These are phyloP conservation scores for Dinomys branickii DNA, from an alignment of 2,113 vertebrate species.

Conservation along the genomic window DNA sequence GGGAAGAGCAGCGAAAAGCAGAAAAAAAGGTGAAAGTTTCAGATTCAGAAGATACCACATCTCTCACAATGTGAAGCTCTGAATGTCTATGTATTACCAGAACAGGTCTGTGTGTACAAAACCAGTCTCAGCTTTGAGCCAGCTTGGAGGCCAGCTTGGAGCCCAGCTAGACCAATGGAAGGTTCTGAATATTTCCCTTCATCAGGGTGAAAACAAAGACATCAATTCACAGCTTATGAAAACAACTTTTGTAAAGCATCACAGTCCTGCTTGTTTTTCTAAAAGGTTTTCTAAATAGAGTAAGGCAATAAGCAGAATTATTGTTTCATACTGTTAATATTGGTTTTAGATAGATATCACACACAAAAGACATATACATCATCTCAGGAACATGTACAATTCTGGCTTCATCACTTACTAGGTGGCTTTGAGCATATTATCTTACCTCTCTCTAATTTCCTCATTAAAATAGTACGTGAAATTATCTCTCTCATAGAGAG, in stretches of 20 bases:
- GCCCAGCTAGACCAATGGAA: neutral
- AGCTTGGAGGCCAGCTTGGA: neutral
- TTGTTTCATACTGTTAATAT: neutral
- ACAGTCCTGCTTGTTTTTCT: neutral
- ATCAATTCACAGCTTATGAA: neutral
- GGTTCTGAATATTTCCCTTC: slow-evolving; percentile 43
- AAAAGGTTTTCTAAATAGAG: neutral
- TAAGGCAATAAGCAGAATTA: neutral
- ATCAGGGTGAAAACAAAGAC: slow-evolving; percentile 22
- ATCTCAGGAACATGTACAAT: neutral
- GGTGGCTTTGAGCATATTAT: neutral
- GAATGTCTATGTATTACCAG: no score
- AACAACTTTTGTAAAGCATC: slow-evolving; percentile 13
- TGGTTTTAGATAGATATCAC: neutral
- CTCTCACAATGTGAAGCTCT: neutral
- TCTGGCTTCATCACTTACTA: neutral
- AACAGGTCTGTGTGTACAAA: neutral
- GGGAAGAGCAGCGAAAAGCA: neutral
- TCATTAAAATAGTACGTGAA: neutral
- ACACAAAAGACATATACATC: neutral
- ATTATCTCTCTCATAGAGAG: neutral
- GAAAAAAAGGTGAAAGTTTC: neutral
- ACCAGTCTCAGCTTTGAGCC: neutral
- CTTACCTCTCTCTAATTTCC: neutral
- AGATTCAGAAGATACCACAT: neutral